Conservation (phyloP, 1,140 invertebrate genomes). For the Platyura marginata region DNA sequence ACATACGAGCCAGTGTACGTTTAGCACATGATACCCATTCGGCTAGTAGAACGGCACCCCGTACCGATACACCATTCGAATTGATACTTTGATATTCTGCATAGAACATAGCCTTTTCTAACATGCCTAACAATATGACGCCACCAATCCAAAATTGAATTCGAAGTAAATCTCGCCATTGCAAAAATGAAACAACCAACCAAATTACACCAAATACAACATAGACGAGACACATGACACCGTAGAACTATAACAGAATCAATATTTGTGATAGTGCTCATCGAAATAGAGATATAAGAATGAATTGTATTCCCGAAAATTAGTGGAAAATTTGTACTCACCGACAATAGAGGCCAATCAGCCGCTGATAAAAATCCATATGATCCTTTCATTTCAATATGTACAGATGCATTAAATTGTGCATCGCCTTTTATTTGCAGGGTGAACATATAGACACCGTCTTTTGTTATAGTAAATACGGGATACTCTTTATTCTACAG, state of each 20-base stretch:
- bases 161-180: constrained; percentile 79
- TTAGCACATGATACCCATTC: constrained; percentile 73
- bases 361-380: constrained; percentile 55
- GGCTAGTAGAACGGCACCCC: constrained; percentile 53
- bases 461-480: constrained; percentile 24
- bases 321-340: too few relatives aligned
- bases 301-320: too few relatives aligned
- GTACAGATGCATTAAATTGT: constrained; percentile 29
- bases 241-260: constrained; percentile 80
- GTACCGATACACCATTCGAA: constrained; percentile 45
- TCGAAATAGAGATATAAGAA: too few relatives aligned
- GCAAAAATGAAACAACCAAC: constrained; percentile 63
- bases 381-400: constrained; percentile 41
- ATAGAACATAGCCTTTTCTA: constrained; percentile 76
- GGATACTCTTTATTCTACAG: constrained; percentile 21
- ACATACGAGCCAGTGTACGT: constrained; percentile 72
- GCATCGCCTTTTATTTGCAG: constrained; percentile 16
- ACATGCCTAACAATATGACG: constrained; percentile 70
- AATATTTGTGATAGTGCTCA: too few relatives aligned
- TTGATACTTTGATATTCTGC: constrained; percentile 72
- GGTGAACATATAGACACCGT: constrained; percentile 35
- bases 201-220: constrained; percentile 64
- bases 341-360: constrained; percentile 51
- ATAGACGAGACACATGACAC: constrained; percentile 78
- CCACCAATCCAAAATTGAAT: constrained; percentile 92